phyloP scores from a whole-genome alignment of 2,888 invertebrate genomes.

The Cyaniris semiargus region DNA sequence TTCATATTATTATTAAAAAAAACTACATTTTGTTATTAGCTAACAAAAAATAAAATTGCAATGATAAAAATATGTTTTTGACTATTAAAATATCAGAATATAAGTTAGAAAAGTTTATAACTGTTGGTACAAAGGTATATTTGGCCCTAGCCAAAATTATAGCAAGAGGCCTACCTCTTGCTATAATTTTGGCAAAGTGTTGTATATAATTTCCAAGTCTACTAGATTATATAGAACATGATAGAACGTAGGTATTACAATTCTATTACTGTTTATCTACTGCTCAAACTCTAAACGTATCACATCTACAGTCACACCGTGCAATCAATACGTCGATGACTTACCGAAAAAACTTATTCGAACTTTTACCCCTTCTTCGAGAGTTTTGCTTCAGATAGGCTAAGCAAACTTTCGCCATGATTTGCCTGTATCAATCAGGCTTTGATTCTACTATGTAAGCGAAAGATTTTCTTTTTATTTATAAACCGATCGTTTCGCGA shows the following conservation, averaged over 20 bases:
- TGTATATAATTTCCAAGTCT: too few relatives aligned
- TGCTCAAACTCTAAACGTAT: background rate
- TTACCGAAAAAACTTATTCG: background rate
- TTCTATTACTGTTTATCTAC: background rate
- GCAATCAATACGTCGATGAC: background rate
- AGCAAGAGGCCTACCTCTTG: too few relatives aligned
- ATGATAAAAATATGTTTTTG: too few relatives aligned
- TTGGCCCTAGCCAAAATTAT: too few relatives aligned
- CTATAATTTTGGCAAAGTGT: too few relatives aligned
- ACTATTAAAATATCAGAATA: too few relatives aligned
- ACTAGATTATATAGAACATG: too few relatives aligned
- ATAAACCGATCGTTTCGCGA: background rate
- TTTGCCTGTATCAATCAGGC: background rate
- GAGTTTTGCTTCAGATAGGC: background rate
- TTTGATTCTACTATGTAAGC: background rate
- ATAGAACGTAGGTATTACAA: too few relatives aligned
- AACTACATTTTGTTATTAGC: too few relatives aligned
- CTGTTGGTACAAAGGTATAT: too few relatives aligned
- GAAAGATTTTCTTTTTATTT: slow-evolving; percentile 4
- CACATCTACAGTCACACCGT: background rate
- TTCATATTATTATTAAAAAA: background rate
- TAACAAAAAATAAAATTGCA: too few relatives aligned
- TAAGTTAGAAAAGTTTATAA: too few relatives aligned
- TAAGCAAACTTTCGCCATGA: background rate
- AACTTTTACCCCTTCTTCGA: slow-evolving; percentile 17